phyloP scores from a whole-genome alignment of 2,888 invertebrate genomes.

The Eristalis pertinax region DNA sequence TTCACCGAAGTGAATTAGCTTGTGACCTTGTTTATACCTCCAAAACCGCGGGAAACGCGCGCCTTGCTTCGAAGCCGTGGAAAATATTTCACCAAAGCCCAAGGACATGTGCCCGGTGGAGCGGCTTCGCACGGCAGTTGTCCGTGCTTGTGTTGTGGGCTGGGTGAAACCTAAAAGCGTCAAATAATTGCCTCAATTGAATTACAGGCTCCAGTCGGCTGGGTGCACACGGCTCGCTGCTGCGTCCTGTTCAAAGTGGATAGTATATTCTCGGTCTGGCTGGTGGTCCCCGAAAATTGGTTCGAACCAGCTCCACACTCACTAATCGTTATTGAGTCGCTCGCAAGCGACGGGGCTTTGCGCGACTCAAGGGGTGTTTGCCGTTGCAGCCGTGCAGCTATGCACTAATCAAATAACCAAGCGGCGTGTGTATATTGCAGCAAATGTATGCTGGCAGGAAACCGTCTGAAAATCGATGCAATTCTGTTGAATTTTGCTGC shows the following conservation, averaged over 20 bases:
- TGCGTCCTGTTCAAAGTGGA: background rate
- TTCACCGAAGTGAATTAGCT: background rate
- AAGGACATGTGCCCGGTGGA: background rate
- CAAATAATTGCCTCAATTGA: constrained; percentile 34
- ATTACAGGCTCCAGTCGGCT: constrained; percentile 10
- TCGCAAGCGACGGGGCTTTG: background rate
- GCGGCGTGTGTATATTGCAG: constrained; percentile 16
- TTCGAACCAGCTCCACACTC: background rate
- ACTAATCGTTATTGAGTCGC: background rate
- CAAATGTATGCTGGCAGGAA: background rate
- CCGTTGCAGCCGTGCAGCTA: background rate
- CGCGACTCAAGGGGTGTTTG: constrained; percentile 4
- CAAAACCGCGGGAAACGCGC: background rate
- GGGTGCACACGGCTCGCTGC: background rate
- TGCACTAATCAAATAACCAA: constrained; percentile 51
- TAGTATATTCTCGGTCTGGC: too few relatives aligned
- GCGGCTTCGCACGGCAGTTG: background rate
- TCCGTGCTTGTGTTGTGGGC: background rate
- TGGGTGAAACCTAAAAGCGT: constrained; percentile 30
- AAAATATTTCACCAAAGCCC: background rate
- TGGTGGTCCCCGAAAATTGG: background rate
- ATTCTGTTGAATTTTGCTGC: constrained; percentile 15
- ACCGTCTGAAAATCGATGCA: constrained; percentile 45
- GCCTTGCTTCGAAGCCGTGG: background rate
- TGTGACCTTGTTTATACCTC: background rate